Base-by-base conservation (phyloP, 1,140 invertebrate genomes). In the Araneus ventricosus region DNA sequence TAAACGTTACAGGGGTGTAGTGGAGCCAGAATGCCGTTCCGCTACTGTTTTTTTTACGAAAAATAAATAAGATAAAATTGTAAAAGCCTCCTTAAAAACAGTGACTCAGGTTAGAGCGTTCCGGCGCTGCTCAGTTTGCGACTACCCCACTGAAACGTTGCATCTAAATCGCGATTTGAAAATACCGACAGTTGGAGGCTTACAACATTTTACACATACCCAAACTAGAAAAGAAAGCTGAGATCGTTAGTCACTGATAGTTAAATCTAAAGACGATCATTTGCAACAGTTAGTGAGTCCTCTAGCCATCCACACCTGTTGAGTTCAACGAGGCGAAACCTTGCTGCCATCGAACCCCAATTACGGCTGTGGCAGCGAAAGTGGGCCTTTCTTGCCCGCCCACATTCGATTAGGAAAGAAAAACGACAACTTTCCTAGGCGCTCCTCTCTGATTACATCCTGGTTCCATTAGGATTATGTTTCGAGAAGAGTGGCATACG, bases 351-450 rank as follows among this genome's bases (percentile, higher is more conserved):
- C 30, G 34, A 75, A 52, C 80, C 8, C 22, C 14, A 84, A 52
- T 84, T 45, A 45, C 39, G 30, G 39, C 17, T 10, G 7, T 34
- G 39, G 22, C 41, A 34, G 39, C 3, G 39, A 84, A 84, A 84
- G 80, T 84, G 80, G 80, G 80, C 39, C 39, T 84, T 24, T 24
- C 39, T 27, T 6, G 7, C 80, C 45, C 80, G 24, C 80, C 80
- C 80, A 84, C 70, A 37, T 34, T 34, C 27, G 70, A 27, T 75
- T 34, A 4, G 63, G 14, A 27, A 14, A 67, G 27, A 14, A 75
- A 30, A 75, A 75, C 27, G 17, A 75, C 14, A 75, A 75, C 27
- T 75, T 34, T 70, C n/a, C 14, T 5, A 3, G 2, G 30, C 5
- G 37, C 30, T 75, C 34, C 34, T 20, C 34, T 1, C 17, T 75